Percentiles rank a stretch among this genome's conserved stretches.
phyloP scores from a whole-genome alignment of 2,888 invertebrate species.

The Eupeodes latifasciatus region DNA sequence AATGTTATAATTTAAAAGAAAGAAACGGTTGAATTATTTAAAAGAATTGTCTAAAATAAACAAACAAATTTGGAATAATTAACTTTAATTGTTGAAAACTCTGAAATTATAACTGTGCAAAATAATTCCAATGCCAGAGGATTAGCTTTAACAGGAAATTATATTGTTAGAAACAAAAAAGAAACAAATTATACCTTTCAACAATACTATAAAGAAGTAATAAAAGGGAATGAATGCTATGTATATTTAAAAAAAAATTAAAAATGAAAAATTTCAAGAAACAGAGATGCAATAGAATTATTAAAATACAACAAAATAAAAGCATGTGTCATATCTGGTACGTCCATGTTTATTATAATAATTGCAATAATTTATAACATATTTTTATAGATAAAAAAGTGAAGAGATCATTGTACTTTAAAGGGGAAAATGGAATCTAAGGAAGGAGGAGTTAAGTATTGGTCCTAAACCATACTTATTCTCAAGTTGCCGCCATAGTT shows the following conservation, averaged over 20 bases:
- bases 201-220: conserved; percentile 40
- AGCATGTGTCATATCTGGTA: conserved; percentile 6
- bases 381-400: conserved; percentile 30
- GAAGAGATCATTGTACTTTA: not conserved
- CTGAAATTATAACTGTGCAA: conserved; percentile 35
- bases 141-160: conserved; percentile 36
- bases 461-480: too few relatives aligned
- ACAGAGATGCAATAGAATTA: conserved; percentile 35
- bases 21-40: conserved; percentile 50
- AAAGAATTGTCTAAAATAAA: conserved; percentile 37
- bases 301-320: conserved; percentile 25
- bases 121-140: conserved; percentile 34
- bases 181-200: conserved; percentile 37
- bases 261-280: conserved; percentile 41
- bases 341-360: conserved; percentile 19
- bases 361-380: conserved; percentile 26
- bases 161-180: conserved; percentile 48
- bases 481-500: too few relatives aligned
- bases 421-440: too few relatives aligned
- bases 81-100: conserved; percentile 41
- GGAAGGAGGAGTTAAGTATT: too few relatives aligned
- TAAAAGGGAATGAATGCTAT: conserved; percentile 38
- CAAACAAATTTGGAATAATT: conserved; percentile 29
- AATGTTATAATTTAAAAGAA: conserved; percentile 42
- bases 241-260: conserved; percentile 28